These are phyloP conservation scores for Girardinichthys multiradiatus DNA, from an alignment of 2,113 vertebrate genomes.

Conservation along the genomic window DNA sequence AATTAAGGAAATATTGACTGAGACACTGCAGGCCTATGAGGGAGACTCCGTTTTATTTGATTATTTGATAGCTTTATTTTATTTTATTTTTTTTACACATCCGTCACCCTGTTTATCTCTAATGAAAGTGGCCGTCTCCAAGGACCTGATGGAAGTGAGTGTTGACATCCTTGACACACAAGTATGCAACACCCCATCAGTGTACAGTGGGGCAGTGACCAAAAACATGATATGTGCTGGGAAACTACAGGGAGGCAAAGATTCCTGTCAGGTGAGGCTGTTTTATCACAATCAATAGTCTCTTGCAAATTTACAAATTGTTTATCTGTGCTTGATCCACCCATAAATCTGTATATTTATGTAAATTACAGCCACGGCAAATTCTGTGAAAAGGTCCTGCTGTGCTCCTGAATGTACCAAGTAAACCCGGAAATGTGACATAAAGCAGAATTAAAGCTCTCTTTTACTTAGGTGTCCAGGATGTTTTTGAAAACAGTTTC, in stretches of 20 bases:
- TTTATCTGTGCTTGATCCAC: neutral
- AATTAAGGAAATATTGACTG: neutral
- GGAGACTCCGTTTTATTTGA: neutral
- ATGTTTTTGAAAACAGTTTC: too few species aligned
- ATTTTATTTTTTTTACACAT: neutral
- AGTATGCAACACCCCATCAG: constrained; percentile 81
- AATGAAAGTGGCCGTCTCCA: constrained; percentile 77
- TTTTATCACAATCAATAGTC: neutral
- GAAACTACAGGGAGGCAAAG: constrained; percentile 84
- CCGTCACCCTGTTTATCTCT: neutral
- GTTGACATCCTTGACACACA: constrained; percentile 83
- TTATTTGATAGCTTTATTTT: too few species aligned
- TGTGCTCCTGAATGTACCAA: too few species aligned
- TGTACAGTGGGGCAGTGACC: constrained; percentile 84
- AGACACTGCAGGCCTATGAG: neutral
- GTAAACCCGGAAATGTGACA: too few species aligned
- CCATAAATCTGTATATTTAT: neutral
- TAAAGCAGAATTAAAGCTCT: too few species aligned
- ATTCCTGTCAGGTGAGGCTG: constrained; percentile 90
- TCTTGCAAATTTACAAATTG: neutral
- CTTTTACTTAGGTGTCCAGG: too few species aligned
- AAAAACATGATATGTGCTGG: constrained; percentile 91
- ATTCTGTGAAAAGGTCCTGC: too few species aligned
- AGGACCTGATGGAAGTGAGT: constrained; percentile 82
- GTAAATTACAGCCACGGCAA: neutral